Base-by-base conservation (phyloP, 2,888 invertebrate species). In the Labia minor region DNA sequence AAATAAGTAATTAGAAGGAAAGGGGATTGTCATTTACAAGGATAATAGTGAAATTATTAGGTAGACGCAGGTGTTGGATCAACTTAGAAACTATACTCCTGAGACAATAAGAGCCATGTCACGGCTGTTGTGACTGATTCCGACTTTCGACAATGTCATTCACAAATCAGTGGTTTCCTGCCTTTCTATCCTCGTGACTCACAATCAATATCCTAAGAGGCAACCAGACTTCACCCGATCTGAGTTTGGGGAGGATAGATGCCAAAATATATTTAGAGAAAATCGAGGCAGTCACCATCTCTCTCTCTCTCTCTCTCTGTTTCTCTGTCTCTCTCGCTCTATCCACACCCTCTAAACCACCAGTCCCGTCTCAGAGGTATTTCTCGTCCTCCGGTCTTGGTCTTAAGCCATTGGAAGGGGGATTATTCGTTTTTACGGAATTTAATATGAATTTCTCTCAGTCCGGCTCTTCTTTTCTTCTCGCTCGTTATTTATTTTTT, bases 181-280 rank as follows among this genome's bases (percentile, higher is more conserved):
- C 33, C 49, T 11, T 16, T 8, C n/a, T 16, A 4, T 49, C 49
- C 3, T 49, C 49, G 49, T 14, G 49, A 49, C 49, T 14, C 49
- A 14, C 49, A 49, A 49, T 49, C 49, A 49, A 49, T 49, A 49
- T 16, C 49, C 49, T n/a, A 49, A 49, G 49, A 49, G 6, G n/a
- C n/a, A 11, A 14, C 6, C 49, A 49, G 14, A 49, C n/a, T 4
- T 49, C 49, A 8, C 49, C 14, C 49, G 14, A 11, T 49, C 49
- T 49, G 6, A n/a, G n/a, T 49, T 16, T 49, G 14, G 49, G n/a
- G 3, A 16, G 49, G 49, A 8, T 49, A 4, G 49, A 49, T 14
- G 49, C 49, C 49, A 49, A 49, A 49, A 49, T 49, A 49, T 49
- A 49, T 49, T 49, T 49, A 49, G 49, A 49, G 49, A 49, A 49